Percentiles rank a stretch among this genome's conserved stretches.
Conservation (phyloP, 2,113 vertebrate species). For the Limanda limanda region DNA sequence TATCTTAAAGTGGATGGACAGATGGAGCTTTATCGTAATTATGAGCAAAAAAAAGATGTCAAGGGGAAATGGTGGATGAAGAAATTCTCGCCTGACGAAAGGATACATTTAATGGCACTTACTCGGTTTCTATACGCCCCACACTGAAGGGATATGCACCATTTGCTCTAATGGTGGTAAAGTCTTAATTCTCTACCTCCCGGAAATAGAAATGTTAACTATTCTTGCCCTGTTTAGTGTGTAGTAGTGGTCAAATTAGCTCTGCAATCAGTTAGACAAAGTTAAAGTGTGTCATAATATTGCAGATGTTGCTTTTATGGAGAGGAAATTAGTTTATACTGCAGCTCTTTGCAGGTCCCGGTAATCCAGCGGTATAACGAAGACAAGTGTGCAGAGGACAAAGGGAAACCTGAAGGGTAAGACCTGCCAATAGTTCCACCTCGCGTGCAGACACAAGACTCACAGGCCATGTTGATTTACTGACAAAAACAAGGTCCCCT, state of each 20-base stretch:
- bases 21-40: conserved; percentile 62
- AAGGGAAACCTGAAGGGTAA: conserved; percentile 59
- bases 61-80: conserved; percentile 65
- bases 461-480: conserved; percentile 71
- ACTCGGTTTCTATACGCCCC: conserved; percentile 41
- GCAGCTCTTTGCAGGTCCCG: conserved; percentile 9
- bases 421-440: conserved; percentile 60
- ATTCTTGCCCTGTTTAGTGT: conserved; percentile 43
- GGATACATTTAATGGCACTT: conserved; percentile 69
- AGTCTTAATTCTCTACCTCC: conserved; percentile 56
- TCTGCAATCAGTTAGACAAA: conserved; percentile 20
- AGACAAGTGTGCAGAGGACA: conserved; percentile 37
- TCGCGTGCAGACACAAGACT: conserved; percentile 54
- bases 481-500: conserved; percentile 72
- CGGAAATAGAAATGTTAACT: conserved; percentile 59
- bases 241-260: conserved; percentile 39
- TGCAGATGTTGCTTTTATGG: conserved; percentile 22
- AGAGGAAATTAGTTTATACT: conserved; percentile 22
- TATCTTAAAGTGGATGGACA: conserved; percentile 46
- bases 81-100: conserved; percentile 47
- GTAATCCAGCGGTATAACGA: conserved; percentile 44
- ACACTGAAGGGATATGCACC: conserved; percentile 49
- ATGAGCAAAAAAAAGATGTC: conserved; percentile 53
- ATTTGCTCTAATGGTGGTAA: conserved; percentile 62
- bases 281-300: conserved; percentile 21